Percentiles rank a stretch among this genome's conserved stretches.
phyloP scores from a whole-genome alignment of 2,113 vertebrate genomes.

The Atrichornis clamosus region DNA sequence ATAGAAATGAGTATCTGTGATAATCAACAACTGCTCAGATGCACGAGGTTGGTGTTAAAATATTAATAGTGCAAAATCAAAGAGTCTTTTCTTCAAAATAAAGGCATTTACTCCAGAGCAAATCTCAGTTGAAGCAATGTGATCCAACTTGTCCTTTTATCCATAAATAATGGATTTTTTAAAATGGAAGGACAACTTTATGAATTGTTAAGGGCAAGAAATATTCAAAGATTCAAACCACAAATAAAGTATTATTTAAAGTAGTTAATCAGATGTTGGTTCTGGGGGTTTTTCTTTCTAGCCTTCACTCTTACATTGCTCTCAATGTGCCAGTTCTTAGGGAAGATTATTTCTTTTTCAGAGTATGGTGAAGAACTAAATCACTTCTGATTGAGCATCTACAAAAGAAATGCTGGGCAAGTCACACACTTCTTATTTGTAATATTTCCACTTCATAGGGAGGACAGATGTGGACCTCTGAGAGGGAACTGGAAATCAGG shows the following conservation, averaged over 20 bases:
- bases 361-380: background rate
- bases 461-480: background rate
- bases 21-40: background rate
- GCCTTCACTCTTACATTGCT: background rate
- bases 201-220: background rate
- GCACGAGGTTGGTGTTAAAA: background rate
- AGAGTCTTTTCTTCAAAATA: background rate
- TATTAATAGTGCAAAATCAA: background rate
- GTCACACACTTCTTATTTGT: background rate
- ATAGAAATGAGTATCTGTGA: background rate
- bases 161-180: constrained; percentile 26
- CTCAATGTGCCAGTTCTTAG: background rate
- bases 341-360: background rate
- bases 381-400: background rate
- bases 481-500: background rate
- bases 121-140: background rate
- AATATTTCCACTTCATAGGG: background rate
- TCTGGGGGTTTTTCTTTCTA: background rate
- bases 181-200: background rate
- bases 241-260: constrained; percentile 2
- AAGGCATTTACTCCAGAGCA: background rate
- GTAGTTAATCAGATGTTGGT: background rate
- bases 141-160: background rate
- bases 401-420: background rate
- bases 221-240: background rate